Percentiles rank a stretch among this genome's conserved stretches.
phyloP scores from a whole-genome alignment of 2,113 vertebrate species.

The Sporophila hypoxantha region DNA sequence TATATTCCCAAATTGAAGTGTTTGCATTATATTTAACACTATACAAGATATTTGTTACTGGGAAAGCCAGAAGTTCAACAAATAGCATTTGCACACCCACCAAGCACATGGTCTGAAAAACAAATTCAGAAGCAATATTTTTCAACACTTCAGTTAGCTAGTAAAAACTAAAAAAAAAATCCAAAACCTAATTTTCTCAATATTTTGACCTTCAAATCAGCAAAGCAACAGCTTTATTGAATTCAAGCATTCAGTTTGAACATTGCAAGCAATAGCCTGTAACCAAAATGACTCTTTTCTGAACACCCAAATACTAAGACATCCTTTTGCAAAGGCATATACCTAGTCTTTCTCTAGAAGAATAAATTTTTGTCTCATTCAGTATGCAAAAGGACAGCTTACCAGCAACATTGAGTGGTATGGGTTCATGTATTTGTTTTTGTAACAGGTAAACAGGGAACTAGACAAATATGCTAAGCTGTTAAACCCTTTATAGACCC shows the following conservation, averaged over 20 bases:
- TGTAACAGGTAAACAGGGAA: not conserved
- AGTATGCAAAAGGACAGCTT: not conserved
- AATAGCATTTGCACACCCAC: constrained; percentile 1
- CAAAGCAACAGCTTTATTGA: not conserved
- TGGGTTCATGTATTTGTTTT: not conserved
- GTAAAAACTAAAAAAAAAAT: not conserved
- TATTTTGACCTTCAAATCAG: not conserved
- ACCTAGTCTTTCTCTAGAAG: not conserved
- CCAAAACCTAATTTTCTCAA: not conserved
- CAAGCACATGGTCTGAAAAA: constrained; percentile 26
- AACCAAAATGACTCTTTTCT: not conserved
- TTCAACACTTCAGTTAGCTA: not conserved
- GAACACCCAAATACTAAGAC: not conserved
- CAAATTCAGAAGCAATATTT: not conserved
- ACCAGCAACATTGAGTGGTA: not conserved
- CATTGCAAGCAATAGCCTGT: not conserved
- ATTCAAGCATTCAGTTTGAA: not conserved
- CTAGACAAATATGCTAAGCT: not conserved
- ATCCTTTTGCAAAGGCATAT: not conserved
- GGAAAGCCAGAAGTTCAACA: constrained; percentile 16
- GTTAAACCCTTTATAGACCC: not conserved
- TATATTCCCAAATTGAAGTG: not conserved
- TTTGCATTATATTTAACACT: not conserved
- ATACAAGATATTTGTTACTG: not conserved
- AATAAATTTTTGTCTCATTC: not conserved